phyloP scores from a whole-genome alignment of 1,140 invertebrate genomes.

The Magallana gigas region DNA sequence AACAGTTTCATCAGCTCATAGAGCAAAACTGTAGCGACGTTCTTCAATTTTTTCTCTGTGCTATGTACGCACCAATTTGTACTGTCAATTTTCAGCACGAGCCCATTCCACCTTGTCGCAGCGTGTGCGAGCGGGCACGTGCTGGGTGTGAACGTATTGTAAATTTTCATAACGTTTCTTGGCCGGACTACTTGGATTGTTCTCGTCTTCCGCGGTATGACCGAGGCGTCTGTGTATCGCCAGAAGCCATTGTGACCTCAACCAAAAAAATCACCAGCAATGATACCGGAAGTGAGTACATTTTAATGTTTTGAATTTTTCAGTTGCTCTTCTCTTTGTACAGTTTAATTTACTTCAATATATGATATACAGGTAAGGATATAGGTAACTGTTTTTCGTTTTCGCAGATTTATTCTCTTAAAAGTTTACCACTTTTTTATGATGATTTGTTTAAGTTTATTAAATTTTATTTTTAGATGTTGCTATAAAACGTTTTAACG shows the following conservation, averaged over 20 bases:
- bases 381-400: too few species aligned
- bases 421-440: too few species aligned
- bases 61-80: conserved; percentile 77
- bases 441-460: too few species aligned
- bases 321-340: too few species aligned
- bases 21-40: conserved; percentile 73
- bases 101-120: conserved; percentile 74
- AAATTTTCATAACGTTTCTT: conserved; percentile 73
- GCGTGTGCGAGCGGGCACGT: conserved; percentile 72
- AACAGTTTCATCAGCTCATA: conserved; percentile 73
- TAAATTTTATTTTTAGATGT: too few species aligned
- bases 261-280: conserved; percentile 37
- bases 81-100: conserved; percentile 71
- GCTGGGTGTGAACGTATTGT: conserved; percentile 75
- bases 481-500: too few species aligned
- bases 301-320: not conserved
- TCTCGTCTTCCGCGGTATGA: conserved; percentile 72
- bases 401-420: too few species aligned
- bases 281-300: conserved; percentile 48
- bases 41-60: conserved; percentile 75
- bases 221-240: conserved; percentile 74
- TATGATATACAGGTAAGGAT: too few species aligned
- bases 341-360: too few species aligned
- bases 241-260: conserved; percentile 73
- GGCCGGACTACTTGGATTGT: conserved; percentile 73